A percentile compares a stretch with the other conserved stretches of the same genome.
phyloP scores from a whole-genome alignment of 35 echinoderm and acorn worm species.

The Acanthaster planci region DNA sequence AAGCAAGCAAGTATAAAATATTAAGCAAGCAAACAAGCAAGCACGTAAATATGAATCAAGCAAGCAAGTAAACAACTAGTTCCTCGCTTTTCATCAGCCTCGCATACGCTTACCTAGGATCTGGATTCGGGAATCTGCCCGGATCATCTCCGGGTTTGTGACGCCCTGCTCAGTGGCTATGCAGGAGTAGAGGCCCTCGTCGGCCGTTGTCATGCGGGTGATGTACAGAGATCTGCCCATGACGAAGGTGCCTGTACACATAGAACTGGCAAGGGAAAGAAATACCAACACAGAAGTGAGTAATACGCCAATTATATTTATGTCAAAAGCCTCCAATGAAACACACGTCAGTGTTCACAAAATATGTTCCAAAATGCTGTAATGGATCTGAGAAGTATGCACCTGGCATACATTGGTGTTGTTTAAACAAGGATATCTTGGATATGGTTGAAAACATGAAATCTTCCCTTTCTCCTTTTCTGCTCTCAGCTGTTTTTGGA shows the following conservation, averaged over 20 bases:
- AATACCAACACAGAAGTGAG: neutral
- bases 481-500: too few relatives aligned
- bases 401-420: too few relatives aligned
- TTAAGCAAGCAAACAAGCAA: neutral
- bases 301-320: too few relatives aligned
- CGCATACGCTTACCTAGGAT: neutral
- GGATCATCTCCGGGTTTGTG: slow-evolving; percentile 13
- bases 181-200: slow-evolving; percentile 24
- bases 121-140: neutral
- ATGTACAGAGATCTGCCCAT: slow-evolving; percentile 12
- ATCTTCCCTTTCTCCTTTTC: too few relatives aligned
- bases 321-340: too few relatives aligned
- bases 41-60: neutral
- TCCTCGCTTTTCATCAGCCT: neutral
- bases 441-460: too few relatives aligned
- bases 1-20: neutral
- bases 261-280: neutral
- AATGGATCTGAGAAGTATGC: too few relatives aligned
- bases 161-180: slow-evolving; percentile 21
- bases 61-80: neutral
- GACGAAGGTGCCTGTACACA: neutral
- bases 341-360: too few relatives aligned
- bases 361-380: too few relatives aligned
- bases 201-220: neutral
- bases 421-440: too few relatives aligned